Base-by-base conservation (phyloP, 2,113 vertebrate genomes). In the Oncorhynchus kisutch region DNA sequence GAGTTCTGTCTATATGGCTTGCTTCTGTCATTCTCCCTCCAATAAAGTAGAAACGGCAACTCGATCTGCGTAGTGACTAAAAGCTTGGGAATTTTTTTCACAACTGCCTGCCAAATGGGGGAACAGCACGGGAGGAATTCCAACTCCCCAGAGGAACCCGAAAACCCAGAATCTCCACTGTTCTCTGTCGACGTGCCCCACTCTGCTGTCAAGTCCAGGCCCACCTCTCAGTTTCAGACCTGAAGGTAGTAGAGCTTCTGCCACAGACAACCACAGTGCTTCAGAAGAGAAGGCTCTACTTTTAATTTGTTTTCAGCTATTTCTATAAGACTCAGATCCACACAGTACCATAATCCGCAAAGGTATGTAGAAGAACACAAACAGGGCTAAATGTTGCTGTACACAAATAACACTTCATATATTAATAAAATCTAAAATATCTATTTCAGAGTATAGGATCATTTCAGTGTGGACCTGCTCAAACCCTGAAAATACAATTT, bases 31-130 rank as follows among this genome's bases (percentile, higher is more conserved):
- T 81, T 86, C 82, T 69, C 59, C 85, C 88, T 84, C 78, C 85
- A 78, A 83, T 88, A 86, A 91, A 90, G 87, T 90, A 87, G 86
- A 90, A 91, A 92, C 87, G 88, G 88, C 88, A 88, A 90, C 89
- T 89, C 87, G 89, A 90, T 91, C 90, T 90, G 89, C 87, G 67
- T 84, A 90, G 87, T 91, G 91, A 93, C 92, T 92, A 91, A 93
- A 91, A 91, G 90, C 92, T 90, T 89, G 87, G 85, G 92, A 92
- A 93, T 91, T 93, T 90, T 93, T 94, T 93, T 93, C 91, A 92
- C 91, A 91, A 93, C 86, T 92, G 90, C 84, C 90, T 93, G 93
- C 92, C 91, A 94, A 93, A 92, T 86, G 90, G 78, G 84, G 88
- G 87, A 86, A 86, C 73, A 84, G 86, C 78, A 85, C 83, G 77